Percentiles rank a stretch among this genome's conserved stretches.
These are phyloP conservation scores for Amphibalanus amphitrite DNA, from an alignment of 1,140 invertebrate species.

Conservation along the genomic window DNA sequence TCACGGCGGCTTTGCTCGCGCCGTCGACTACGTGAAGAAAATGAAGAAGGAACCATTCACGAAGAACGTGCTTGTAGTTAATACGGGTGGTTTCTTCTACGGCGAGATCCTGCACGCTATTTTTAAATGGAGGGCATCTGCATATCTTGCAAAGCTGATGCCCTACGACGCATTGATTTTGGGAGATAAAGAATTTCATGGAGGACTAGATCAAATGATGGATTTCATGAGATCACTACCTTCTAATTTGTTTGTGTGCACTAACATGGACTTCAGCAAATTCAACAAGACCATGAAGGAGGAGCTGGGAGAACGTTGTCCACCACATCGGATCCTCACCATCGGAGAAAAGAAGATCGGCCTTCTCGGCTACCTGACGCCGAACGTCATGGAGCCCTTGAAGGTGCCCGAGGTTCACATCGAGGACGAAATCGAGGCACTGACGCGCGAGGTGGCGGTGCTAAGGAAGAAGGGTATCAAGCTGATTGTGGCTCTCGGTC, in stretches of 20 bases:
- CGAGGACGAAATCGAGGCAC: neutral
- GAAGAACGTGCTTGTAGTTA: neutral
- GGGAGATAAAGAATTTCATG: neutral
- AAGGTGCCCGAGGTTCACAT: neutral
- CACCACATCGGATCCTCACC: neutral
- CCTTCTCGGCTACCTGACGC: neutral
- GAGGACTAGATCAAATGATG: neutral
- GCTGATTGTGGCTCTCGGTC: constrained; percentile 30
- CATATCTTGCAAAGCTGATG: neutral
- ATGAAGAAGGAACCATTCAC: neutral
- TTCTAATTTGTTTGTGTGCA: neutral
- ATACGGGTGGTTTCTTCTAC: neutral
- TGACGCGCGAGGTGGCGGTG: constrained; percentile 17
- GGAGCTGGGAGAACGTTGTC: neutral
- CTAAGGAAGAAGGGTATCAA: constrained; percentile 23
- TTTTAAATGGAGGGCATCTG: neutral
- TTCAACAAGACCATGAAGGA: neutral
- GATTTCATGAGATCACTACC: neutral
- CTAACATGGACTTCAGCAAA: neutral
- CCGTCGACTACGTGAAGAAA: neutral
- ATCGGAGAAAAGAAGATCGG: neutral
- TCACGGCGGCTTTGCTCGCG: neutral
- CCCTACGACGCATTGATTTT: neutral
- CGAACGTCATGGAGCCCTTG: neutral
- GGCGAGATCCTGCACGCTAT: neutral